Conservation (phyloP, 1,140 invertebrate species). For the Phymastichus coffea region DNA sequence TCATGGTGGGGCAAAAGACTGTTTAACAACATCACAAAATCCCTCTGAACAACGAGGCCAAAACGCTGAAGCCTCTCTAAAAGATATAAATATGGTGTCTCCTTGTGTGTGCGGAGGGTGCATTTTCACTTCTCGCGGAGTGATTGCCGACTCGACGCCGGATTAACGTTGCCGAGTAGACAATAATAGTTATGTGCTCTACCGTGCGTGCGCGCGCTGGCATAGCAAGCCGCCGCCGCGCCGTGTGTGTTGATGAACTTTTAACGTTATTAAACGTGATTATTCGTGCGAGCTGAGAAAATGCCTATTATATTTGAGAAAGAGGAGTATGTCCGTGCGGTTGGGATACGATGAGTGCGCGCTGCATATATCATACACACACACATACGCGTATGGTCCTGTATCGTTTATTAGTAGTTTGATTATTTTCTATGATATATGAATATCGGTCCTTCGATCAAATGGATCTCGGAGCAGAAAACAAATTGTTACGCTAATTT, state of each 20-base stretch:
- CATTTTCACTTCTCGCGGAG: background rate
- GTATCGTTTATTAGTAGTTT: background rate
- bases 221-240: background rate
- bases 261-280: background rate
- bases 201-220: background rate
- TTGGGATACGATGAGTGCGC: background rate
- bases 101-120: background rate
- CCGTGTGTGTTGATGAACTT: slow-evolving; percentile 4
- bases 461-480: too few relatives aligned
- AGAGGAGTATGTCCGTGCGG: background rate
- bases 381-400: background rate
- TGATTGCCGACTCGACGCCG: background rate
- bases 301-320: background rate
- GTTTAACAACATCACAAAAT: slow-evolving; percentile 78
- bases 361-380: background rate
- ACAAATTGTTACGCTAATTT: too few relatives aligned
- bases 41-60: slow-evolving; percentile 55
- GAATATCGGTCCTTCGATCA: background rate
- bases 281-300: background rate
- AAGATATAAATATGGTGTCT: background rate
- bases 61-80: background rate
- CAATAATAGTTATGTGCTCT: slow-evolving; percentile 19
- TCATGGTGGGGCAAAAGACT: slow-evolving; percentile 85
- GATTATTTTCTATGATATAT: slow-evolving; percentile 7
- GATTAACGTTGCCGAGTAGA: slow-evolving; percentile 18